Percentiles rank a stretch among this genome's conserved stretches.
Evolutionary conservation across 2,113 vertebrate species (phyloP).

Genomic region (Cettia cetti): DNA sequence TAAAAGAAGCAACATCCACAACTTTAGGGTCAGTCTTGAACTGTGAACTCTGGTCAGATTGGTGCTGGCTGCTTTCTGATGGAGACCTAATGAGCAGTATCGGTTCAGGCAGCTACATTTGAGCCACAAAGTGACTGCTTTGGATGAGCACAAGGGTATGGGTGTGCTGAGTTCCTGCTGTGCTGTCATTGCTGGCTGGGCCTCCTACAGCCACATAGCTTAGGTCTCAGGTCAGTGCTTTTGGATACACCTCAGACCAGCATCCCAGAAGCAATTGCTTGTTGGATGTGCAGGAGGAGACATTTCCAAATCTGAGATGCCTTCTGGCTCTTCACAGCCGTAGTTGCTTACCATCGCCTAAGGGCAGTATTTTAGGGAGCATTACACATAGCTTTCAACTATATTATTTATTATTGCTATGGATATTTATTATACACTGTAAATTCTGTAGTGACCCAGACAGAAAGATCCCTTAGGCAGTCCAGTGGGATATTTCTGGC

Average conservation of each 20-base stretch:
- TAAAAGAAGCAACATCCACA: neutral
- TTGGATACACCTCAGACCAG: neutral
- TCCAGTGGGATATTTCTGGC: neutral
- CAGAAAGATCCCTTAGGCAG: neutral
- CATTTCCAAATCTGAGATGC: neutral
- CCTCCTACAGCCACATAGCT: fast-evolving
- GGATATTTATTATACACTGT: neutral
- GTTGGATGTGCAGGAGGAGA: neutral
- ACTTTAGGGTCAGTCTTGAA: neutral
- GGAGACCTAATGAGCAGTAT: neutral
- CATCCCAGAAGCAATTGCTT: fast-evolving
- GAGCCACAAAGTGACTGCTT: neutral
- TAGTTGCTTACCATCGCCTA: neutral
- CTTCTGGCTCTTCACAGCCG: neutral
- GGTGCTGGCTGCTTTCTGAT: neutral
- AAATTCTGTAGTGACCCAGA: neutral
- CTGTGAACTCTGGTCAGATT: neutral
- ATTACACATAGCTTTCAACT: neutral
- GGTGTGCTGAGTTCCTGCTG: neutral
- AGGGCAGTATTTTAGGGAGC: neutral
- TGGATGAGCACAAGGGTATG: neutral
- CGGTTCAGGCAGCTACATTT: fast-evolving
- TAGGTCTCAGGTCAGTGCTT: neutral
- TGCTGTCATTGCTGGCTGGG: neutral
- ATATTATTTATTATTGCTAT: neutral